These are phyloP conservation scores for Neopipo cinnamomea DNA, from an alignment of 2,113 vertebrate genomes.

Conservation along the genomic window DNA sequence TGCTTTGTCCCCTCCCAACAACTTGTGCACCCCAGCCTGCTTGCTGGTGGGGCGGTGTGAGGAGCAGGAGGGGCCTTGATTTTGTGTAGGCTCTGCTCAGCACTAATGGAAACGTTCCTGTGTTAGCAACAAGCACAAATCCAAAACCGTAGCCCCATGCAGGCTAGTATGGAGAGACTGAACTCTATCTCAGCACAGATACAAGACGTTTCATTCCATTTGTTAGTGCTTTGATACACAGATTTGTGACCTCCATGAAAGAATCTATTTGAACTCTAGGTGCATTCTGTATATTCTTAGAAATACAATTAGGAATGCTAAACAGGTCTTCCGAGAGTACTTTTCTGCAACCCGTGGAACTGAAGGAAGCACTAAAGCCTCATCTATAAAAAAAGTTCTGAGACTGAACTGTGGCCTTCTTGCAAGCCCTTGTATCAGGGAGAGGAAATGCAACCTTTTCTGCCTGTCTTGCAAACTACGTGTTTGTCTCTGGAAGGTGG, in stretches of 20 bases:
- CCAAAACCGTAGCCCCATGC: neutral
- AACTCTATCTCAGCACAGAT: neutral
- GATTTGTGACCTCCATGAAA: neutral
- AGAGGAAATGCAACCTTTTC: neutral
- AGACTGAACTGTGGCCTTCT: neutral
- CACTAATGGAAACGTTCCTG: neutral
- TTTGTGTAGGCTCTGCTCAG: neutral
- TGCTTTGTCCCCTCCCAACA: neutral
- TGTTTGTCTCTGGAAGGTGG: neutral
- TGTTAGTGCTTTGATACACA: neutral
- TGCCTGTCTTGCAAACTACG: neutral
- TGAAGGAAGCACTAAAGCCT: neutral
- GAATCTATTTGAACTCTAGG: neutral
- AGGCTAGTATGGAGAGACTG: neutral
- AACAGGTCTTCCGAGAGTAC: neutral
- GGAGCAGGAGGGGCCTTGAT: neutral
- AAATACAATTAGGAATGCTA: neutral
- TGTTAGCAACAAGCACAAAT: neutral
- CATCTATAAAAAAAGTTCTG: neutral
- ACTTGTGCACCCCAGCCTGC: neutral
- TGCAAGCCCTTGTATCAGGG: neutral
- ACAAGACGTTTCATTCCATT: neutral
- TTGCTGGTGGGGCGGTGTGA: neutral
- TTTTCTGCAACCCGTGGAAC: neutral
- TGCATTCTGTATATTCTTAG: neutral